Evolutionary conservation across 2,797 vertebrate species (phyloP).

Genomic region (Silurus lanzhouensis): DNA sequence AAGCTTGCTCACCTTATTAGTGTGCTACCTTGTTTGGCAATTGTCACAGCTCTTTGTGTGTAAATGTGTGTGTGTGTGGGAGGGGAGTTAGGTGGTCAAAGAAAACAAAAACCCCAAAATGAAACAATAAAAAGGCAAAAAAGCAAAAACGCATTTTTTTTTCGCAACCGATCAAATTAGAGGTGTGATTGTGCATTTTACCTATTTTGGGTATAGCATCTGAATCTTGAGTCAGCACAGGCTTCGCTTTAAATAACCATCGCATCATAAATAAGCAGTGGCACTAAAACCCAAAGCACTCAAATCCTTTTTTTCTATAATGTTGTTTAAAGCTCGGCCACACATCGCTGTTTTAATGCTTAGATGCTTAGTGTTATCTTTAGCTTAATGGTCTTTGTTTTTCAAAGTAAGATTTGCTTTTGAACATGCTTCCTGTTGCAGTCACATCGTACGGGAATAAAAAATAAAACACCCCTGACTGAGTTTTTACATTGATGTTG

Average conservation of each 20-base stretch:
- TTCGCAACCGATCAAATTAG: neutral
- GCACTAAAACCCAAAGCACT: neutral
- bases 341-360: neutral
- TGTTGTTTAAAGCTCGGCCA: neutral
- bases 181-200: neutral
- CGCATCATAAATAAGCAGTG: neutral
- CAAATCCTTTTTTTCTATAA: neutral
- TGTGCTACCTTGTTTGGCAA: slow-evolving; percentile 30
- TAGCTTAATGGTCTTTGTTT: neutral
- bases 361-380: neutral
- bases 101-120: neutral
- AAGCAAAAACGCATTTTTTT: neutral
- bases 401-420: neutral
- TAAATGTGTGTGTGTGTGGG: neutral
- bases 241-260: neutral
- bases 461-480: neutral
- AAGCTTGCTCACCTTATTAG: slow-evolving; percentile 42
- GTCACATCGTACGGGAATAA: neutral
- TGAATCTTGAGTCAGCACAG: neutral
- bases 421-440: neutral
- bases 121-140: neutral
- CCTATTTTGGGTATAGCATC: neutral
- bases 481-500: neutral
- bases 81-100: neutral
- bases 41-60: slow-evolving; percentile 21